Evolutionary conservation across 1,140 invertebrate genomes (phyloP).

Genomic region (Euborellia annulipes): DNA sequence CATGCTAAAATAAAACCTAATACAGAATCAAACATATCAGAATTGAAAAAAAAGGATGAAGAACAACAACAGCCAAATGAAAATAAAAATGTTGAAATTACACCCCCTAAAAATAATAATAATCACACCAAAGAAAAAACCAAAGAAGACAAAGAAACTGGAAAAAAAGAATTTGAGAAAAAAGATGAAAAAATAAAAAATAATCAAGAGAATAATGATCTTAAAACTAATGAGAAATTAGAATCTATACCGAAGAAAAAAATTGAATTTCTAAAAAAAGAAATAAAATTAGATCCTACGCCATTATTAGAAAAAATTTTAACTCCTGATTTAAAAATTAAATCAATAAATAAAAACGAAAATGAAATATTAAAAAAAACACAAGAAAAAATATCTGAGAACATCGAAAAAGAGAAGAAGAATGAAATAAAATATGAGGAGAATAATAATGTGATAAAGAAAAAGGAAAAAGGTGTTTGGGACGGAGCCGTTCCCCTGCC

Average conservation of each 20-base stretch:
- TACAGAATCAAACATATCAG: neutral
- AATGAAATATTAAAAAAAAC: slow-evolving; percentile 4
- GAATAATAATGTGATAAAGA: slow-evolving; percentile 6
- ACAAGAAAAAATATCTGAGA: too few species aligned
- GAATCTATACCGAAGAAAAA: too few species aligned
- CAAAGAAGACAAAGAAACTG: slow-evolving; percentile 35
- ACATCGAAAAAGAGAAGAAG: slow-evolving; percentile 1
- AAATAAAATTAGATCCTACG: neutral
- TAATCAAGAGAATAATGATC: slow-evolving; percentile 11
- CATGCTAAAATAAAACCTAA: neutral
- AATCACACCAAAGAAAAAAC: slow-evolving; percentile 37
- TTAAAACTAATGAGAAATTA: slow-evolving; percentile 28
- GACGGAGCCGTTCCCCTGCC: slow-evolving; percentile 8
- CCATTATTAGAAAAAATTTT: too few species aligned
- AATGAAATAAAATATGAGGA: neutral
- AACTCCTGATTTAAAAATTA: neutral
- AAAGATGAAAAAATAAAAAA: slow-evolving; percentile 23
- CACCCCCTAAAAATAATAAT: slow-evolving; percentile 32
- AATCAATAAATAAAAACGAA: slow-evolving; percentile 4
- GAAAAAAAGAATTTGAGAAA: slow-evolving; percentile 29
- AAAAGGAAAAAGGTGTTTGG: slow-evolving; percentile 10
- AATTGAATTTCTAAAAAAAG: too few species aligned
- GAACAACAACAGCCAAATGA: slow-evolving; percentile 35
- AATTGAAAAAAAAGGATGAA: slow-evolving; percentile 22
- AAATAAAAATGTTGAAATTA: slow-evolving; percentile 27